Percentiles rank a stretch among this genome's conserved stretches.
These are phyloP conservation scores for Drosophila basisetae DNA, from an alignment of 2,888 invertebrate genomes.

Conservation along the genomic window DNA sequence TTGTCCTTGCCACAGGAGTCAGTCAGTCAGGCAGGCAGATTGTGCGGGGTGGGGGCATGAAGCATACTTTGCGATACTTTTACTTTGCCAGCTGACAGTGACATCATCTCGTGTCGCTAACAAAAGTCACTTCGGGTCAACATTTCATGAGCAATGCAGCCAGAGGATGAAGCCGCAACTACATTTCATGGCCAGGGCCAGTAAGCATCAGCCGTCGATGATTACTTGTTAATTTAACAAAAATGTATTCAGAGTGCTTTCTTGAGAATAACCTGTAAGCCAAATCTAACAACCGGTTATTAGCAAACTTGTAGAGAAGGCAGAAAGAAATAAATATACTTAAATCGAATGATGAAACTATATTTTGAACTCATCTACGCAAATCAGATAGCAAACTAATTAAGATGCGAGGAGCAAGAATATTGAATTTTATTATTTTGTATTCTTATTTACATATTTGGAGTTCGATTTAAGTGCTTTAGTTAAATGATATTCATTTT, in stretches of 20 bases:
- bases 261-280: background rate
- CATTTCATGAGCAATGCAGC: conserved; percentile 22
- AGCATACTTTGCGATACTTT: conserved; percentile 31
- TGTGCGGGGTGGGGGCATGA: background rate
- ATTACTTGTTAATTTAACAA: conserved; percentile 39
- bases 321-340: background rate
- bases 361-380: background rate
- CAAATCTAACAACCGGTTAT: background rate
- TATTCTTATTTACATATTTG: background rate
- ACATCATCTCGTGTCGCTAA: conserved; percentile 59
- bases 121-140: conserved; percentile 54
- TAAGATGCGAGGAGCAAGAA: background rate
- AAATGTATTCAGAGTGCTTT: background rate
- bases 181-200: background rate
- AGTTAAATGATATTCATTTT: background rate
- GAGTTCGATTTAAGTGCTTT: background rate
- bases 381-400: background rate
- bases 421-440: background rate
- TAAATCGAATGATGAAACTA: background rate
- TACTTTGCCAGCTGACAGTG: conserved; percentile 48
- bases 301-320: background rate
- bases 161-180: conserved; percentile 1
- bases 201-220: conserved; percentile 31
- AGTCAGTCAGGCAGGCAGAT: background rate
- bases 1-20: conserved; percentile 43